Evolutionary conservation across 2,113 vertebrate species (phyloP).

Genomic region (Pongo pygmaeus): DNA sequence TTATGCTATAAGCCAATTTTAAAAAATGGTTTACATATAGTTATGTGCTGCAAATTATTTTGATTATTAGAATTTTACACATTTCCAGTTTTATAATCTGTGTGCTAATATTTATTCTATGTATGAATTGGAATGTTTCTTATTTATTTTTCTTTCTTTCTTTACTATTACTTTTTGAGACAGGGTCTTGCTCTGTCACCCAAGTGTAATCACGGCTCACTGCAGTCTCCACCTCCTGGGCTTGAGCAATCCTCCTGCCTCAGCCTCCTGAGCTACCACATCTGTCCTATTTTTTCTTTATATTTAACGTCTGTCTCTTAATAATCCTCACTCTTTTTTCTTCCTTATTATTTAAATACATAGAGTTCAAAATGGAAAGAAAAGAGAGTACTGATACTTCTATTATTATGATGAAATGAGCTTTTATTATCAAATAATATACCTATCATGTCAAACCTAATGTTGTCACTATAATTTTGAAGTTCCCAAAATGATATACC

Average conservation of each 20-base stretch:
- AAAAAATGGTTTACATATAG: constrained; percentile 27
- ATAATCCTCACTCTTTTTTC: not conserved
- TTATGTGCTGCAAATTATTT: constrained; percentile 28
- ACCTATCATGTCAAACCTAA: not conserved
- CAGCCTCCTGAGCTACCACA: not conserved
- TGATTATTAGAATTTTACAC: not conserved
- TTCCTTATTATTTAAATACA: constrained; percentile 37
- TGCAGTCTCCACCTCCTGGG: not conserved
- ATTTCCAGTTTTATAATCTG: constrained; percentile 11
- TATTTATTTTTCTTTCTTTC: not conserved
- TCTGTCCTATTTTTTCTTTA: not conserved
- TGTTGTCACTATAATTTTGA: constrained; percentile 17
- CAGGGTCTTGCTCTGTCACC: not conserved
- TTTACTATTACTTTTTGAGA: not conserved
- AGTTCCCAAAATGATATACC: not conserved
- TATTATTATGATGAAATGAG: not conserved
- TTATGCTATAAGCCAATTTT: not conserved
- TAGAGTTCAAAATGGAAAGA: not conserved
- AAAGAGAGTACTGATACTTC: not conserved
- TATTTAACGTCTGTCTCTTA: not conserved
- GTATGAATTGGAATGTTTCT: not conserved
- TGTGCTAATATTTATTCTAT: constrained; percentile 9
- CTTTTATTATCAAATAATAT: constrained; percentile 22
- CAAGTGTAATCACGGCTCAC: not conserved
- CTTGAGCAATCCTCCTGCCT: not conserved